Conservation (phyloP, 2,888 invertebrate genomes). For the Pandemis corylana region DNA sequence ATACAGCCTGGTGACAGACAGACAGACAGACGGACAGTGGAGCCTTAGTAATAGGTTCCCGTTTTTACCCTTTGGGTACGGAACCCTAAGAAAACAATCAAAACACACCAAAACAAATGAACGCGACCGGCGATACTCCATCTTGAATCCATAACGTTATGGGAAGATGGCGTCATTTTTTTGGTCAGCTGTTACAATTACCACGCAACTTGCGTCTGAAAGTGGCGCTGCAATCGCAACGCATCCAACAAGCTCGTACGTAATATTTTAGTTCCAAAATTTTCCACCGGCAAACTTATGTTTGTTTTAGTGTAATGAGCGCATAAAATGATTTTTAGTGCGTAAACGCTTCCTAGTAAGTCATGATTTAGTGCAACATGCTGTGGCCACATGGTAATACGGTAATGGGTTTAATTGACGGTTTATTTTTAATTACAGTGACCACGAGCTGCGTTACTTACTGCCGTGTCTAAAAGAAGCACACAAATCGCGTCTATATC, state of each 20-base stretch:
- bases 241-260: background rate
- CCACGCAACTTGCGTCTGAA: background rate
- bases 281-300: background rate
- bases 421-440: constrained; percentile 18
- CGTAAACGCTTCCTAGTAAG: constrained; percentile 60
- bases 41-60: no score
- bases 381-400: constrained; percentile 55
- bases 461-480: no score
- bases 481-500: no score
- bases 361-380: constrained; percentile 60
- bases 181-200: constrained; percentile 35
- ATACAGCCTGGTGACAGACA: no score
- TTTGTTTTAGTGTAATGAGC: constrained; percentile 47
- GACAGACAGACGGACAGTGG: no score
- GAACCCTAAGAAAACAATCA: background rate
- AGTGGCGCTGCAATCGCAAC: constrained; percentile 15
- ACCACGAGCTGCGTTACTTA: background rate
- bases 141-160: constrained; percentile 34
- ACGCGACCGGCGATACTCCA: constrained; percentile 30
- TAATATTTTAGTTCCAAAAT: background rate
- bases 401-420: constrained; percentile 36
- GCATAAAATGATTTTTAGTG: constrained; percentile 61
- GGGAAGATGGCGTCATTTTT: constrained; percentile 40
- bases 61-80: no score
- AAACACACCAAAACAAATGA: constrained; percentile 20